Conservation (phyloP, 2,888 invertebrate genomes). For the Microdon myrmicae region DNA sequence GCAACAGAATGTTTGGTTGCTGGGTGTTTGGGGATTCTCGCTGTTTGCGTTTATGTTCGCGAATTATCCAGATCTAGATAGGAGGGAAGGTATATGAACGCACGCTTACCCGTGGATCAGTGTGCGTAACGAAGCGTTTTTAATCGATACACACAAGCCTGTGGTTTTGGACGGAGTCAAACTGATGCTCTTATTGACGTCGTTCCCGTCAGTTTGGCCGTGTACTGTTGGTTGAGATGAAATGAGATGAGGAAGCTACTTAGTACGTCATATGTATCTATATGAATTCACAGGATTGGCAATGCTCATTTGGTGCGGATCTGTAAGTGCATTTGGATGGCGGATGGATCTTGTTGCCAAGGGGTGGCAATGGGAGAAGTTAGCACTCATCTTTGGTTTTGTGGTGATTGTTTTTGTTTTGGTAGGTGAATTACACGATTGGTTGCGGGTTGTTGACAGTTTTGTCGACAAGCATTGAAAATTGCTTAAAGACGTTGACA, state of each 20-base stretch:
- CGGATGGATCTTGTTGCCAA: conserved; percentile 14
- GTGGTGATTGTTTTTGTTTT: conserved; percentile 32
- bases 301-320: conserved; percentile 36
- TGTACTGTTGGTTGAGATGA: conserved; percentile 40
- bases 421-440: conserved; percentile 49
- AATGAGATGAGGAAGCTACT: conserved; percentile 49
- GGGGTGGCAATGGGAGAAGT: conserved; percentile 35
- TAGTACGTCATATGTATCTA: conserved; percentile 50
- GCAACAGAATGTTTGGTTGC: too few relatives aligned
- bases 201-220: too few relatives aligned
- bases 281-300: conserved; percentile 19
- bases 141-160: conserved; percentile 36
- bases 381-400: conserved; percentile 46
- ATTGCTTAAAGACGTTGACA: conserved; percentile 62
- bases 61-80: conserved; percentile 49
- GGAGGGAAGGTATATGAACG: conserved; percentile 33
- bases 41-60: conserved; percentile 50
- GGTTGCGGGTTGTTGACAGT: conserved; percentile 63
- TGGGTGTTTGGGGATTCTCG: conserved; percentile 35
- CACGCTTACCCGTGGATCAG: conserved; percentile 43
- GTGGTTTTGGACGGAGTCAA: too few relatives aligned
- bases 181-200: too few relatives aligned
- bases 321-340: conserved; percentile 28
- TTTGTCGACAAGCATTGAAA: conserved; percentile 67
- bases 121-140: conserved; percentile 49